Conservation (phyloP, 2,113 vertebrate species). For the Penelope pileata region DNA sequence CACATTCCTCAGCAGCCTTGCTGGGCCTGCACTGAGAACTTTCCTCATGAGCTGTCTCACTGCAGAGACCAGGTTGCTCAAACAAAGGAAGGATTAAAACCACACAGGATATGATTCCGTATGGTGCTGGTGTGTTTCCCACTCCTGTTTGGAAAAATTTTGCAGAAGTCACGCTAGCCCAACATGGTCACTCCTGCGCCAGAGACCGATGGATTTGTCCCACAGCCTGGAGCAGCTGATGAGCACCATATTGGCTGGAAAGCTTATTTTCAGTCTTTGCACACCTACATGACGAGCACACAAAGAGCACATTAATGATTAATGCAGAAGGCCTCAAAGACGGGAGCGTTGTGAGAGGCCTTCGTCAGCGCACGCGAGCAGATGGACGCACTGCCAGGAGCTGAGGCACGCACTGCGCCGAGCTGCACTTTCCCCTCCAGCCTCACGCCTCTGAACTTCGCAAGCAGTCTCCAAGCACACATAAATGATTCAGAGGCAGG, state of each 20-base stretch:
- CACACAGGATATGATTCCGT: neutral
- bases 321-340: constrained; percentile 13
- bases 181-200: neutral
- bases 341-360: constrained; percentile 3
- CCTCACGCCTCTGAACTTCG: constrained; percentile 33
- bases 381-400: neutral
- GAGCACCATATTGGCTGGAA: neutral
- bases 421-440: constrained; percentile 3
- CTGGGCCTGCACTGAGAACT: neutral
- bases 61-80: neutral
- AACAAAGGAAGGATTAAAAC: neutral
- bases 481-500: constrained; percentile 50
- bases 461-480: constrained; percentile 12
- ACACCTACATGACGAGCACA: neutral
- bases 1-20: neutral
- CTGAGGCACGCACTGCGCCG: neutral
- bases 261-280: constrained; percentile 12
- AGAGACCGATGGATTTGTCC: neutral
- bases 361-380: neutral
- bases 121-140: neutral
- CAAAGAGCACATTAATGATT: constrained; percentile 51
- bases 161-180: neutral
- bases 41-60: neutral
- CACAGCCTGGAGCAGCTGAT: neutral
- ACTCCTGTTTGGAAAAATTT: neutral